Conservation (phyloP, 2,797 vertebrate genomes). For the Cynopterus sphinx region DNA sequence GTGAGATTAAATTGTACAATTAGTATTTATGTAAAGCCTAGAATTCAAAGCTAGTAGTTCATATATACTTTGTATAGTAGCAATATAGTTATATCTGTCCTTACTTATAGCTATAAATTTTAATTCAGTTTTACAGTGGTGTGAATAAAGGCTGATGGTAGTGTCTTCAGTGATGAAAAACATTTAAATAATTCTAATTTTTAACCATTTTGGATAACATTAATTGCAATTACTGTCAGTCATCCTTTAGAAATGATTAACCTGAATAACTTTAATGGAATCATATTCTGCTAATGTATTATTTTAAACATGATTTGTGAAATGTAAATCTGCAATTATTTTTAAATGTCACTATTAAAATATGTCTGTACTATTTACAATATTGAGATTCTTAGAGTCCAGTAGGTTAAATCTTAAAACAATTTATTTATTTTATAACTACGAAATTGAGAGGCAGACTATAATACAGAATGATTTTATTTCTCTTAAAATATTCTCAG, state of each 20-base stretch:
- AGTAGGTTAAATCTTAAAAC: background rate
- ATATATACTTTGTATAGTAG: background rate
- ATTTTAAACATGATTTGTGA: background rate
- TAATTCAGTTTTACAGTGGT: background rate
- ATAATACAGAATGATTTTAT: background rate
- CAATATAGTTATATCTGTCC: background rate
- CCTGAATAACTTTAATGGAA: background rate
- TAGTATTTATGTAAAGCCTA: background rate
- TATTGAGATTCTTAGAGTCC: background rate
- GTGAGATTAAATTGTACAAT: background rate
- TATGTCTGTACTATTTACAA: background rate
- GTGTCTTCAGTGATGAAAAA: background rate
- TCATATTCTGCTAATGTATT: background rate
- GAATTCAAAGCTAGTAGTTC: background rate
- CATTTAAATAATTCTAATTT: background rate
- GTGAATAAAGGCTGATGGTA: background rate
- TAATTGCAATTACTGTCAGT: background rate
- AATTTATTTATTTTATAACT: background rate
- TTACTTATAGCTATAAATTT: background rate
- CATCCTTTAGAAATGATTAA: constrained; percentile 14
- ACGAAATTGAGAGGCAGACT: background rate
- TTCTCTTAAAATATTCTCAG: background rate
- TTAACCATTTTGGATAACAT: background rate
- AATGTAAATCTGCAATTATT: background rate
- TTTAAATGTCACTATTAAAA: constrained; percentile 9